Base-by-base conservation (phyloP, 2,113 vertebrate species). In the Ameiurus melas region DNA sequence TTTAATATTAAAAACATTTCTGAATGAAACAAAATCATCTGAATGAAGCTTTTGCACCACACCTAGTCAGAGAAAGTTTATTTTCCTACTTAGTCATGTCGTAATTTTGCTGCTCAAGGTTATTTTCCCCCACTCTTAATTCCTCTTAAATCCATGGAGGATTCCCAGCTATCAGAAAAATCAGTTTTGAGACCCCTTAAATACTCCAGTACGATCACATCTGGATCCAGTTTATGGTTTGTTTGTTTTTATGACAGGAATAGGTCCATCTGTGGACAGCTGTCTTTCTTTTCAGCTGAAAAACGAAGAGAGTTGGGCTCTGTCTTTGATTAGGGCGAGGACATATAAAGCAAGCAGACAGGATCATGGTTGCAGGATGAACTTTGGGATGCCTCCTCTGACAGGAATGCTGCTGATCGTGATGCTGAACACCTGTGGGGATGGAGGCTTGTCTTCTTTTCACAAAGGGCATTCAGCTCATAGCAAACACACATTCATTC, bases 81-180 rank as follows among this genome's bases (percentile, higher is more conserved):
- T 53, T 78, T 78, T n/a, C 53, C 43, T 16, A 47, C 13, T n/a
- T 12, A 78, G 77, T 19, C 27, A 80, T 30, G 2, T 33, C 27
- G 16, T 78, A 8, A 39, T 75, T 77, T 47, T 27, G 22, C 22
- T 14, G 12, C 39, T 77, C 10, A 51, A 2, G 17, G 53, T 81
- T 60, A 81, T 33, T 57, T 36, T 36, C 36, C 22, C 55, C 33
- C 19, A 3, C 43, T 36, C 7, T 10, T 39, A 57, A 57, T 70
- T 70, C 51, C n/a, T 51, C 47, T 51, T 51, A 10, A 51, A 51
- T 51, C 53, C 7, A 80, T 25, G 8, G 5, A 92, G 90, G 89
- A 93, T 94, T 91, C 93, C 82, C 58, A 83, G 91, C 68, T 88
- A 92, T 94, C 92, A 92, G 87, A 90, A 92, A 92, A 91, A 92